These are phyloP conservation scores for Amphipyra tragopoginis DNA, from an alignment of 2,888 invertebrate species.

Conservation along the genomic window DNA sequence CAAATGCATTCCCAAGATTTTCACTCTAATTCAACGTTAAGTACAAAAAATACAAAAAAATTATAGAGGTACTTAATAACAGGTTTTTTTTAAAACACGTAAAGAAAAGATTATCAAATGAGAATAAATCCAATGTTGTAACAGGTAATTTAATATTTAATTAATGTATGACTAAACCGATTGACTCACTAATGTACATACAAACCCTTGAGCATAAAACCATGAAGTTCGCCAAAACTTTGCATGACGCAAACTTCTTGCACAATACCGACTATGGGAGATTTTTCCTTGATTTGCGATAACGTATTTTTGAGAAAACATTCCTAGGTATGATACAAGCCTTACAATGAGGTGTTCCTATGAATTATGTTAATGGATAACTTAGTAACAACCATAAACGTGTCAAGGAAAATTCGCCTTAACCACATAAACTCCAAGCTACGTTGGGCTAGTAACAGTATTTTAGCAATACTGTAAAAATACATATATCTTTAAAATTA, in stretches of 20 bases:
- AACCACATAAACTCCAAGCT: no score
- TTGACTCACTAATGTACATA: conserved; percentile 24
- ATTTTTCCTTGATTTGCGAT: conserved; percentile 41
- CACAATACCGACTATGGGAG: conserved; percentile 17
- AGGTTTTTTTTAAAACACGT: background rate
- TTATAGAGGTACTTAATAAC: no score
- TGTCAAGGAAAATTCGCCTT: conserved; percentile 28
- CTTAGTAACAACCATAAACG: conserved; percentile 8
- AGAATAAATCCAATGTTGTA: conserved; percentile 1
- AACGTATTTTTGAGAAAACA: conserved; percentile 34
- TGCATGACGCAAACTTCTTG: conserved; percentile 34
- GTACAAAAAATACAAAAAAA: no score
- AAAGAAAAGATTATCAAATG: background rate
- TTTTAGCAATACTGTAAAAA: no score
- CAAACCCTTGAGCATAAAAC: conserved; percentile 34
- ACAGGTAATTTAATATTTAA: conserved; percentile 9
- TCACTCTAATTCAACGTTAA: no score
- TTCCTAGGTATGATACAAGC: conserved; percentile 13
- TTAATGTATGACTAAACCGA: conserved; percentile 26
- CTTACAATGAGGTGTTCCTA: conserved; percentile 15
- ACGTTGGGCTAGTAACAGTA: no score
- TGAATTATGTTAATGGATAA: conserved; percentile 30
- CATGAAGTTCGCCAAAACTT: conserved; percentile 41
- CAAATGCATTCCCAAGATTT: no score
- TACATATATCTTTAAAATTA: no score